A percentile compares a stretch with the other conserved stretches of the same genome.
Conservation (phyloP, 2,888 invertebrate species). For the Macrosiphum euphorbiae region DNA sequence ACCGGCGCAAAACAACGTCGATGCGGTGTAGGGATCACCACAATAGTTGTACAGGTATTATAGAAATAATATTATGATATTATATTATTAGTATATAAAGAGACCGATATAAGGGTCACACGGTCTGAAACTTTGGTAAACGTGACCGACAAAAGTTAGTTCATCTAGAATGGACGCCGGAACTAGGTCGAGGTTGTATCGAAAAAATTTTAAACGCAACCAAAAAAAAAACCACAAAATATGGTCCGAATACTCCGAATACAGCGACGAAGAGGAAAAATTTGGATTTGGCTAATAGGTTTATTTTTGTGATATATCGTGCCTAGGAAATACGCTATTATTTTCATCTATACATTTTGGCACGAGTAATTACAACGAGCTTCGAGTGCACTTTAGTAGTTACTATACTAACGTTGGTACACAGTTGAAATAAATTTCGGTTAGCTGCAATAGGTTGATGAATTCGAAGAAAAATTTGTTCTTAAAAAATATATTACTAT, state of each 20-base stretch:
- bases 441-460: not conserved
- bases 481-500: not conserved
- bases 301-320: too few species aligned
- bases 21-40: not conserved
- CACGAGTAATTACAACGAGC: not conserved
- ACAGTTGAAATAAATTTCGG: not conserved
- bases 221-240: not conserved
- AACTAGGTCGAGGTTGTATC: not conserved
- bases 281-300: not conserved
- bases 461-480: not conserved
- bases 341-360: not conserved
- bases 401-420: not conserved
- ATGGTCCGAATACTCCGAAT: not conserved
- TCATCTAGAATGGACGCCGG: not conserved
- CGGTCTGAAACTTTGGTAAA: not conserved
- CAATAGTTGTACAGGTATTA: not conserved
- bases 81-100: not conserved
- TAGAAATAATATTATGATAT: not conserved
- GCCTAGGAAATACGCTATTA: not conserved
- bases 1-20: not conserved
- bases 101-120: not conserved
- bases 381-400: not conserved
- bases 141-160: not conserved
- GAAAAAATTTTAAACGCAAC: not conserved
- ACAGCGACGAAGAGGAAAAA: not conserved